A percentile compares a stretch with the other conserved stretches of the same genome.
phyloP scores from a whole-genome alignment of 2,113 vertebrate genomes.

The Corapipo altera region DNA sequence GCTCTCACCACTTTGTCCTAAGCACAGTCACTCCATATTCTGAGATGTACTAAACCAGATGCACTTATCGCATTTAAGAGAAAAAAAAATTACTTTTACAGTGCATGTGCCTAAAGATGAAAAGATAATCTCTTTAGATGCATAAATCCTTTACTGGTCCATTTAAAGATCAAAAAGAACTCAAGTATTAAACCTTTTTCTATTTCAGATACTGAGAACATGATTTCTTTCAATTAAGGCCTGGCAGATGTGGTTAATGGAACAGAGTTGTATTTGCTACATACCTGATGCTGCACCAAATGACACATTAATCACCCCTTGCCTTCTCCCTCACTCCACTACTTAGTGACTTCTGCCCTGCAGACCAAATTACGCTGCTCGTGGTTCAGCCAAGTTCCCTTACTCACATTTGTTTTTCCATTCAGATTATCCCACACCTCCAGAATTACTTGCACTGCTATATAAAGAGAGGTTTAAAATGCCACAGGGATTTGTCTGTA shows the following conservation, averaged over 20 bases:
- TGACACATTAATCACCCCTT: not conserved
- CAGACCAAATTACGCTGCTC: not conserved
- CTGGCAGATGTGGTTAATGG: conserved; percentile 30
- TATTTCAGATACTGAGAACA: conserved; percentile 10
- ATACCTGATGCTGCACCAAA: conserved; percentile 23
- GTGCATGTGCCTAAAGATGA: conserved; percentile 19
- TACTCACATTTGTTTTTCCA: not conserved
- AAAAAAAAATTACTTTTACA: not conserved
- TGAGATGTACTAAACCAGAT: conserved; percentile 6
- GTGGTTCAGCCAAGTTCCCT: not conserved
- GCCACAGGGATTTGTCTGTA: not conserved
- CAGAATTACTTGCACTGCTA: not conserved
- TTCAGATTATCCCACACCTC: not conserved
- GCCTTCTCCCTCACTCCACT: not conserved
- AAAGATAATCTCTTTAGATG: conserved; percentile 45
- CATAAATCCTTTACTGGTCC: conserved; percentile 30
- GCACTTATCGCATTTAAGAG: not conserved
- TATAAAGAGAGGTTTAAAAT: not conserved
- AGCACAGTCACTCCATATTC: conserved; percentile 8
- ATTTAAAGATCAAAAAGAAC: conserved; percentile 47
- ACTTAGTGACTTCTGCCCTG: not conserved
- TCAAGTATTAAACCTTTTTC: conserved; percentile 39
- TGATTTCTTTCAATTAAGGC: conserved; percentile 44
- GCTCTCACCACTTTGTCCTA: conserved; percentile 12
- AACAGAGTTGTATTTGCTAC: not conserved